phyloP scores from a whole-genome alignment of 2,888 invertebrate genomes.

The Mesorhabditis spiculigera region DNA sequence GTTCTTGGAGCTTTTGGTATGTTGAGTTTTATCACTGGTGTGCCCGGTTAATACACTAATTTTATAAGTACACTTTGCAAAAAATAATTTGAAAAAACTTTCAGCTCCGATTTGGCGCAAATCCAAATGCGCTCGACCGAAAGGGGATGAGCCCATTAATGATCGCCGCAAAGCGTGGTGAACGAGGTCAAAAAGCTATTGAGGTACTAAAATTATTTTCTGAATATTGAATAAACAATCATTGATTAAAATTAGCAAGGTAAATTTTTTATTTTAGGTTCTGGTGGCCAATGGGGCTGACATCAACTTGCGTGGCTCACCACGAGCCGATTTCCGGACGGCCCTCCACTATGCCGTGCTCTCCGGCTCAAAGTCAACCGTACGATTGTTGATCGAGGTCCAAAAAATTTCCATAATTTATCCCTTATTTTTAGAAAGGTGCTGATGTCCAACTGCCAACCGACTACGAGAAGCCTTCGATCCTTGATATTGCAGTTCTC shows the following conservation, averaged over 20 bases:
- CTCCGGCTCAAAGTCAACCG: slow-evolving; percentile 72
- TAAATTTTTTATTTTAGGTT: slow-evolving; percentile 11
- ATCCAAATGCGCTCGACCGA: slow-evolving; percentile 80
- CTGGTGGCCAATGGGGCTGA: slow-evolving; percentile 71
- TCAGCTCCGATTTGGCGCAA: slow-evolving; percentile 76
- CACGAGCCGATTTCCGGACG: slow-evolving; percentile 80
- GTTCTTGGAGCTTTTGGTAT: slow-evolving; percentile 73
- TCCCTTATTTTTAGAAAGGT: slow-evolving; percentile 69
- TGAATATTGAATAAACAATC: not conserved
- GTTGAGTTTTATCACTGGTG: not conserved
- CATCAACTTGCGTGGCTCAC: slow-evolving; percentile 78
- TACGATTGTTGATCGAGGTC: slow-evolving; percentile 70
- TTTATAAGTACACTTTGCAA: not conserved
- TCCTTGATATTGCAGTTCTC: slow-evolving; percentile 79
- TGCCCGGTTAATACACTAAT: too few species aligned
- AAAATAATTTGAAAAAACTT: slow-evolving; percentile 11
- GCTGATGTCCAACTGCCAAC: slow-evolving; percentile 70
- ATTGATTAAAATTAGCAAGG: not conserved
- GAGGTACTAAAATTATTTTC: slow-evolving; percentile 66
- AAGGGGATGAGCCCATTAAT: slow-evolving; percentile 84
- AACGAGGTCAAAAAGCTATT: slow-evolving; percentile 69
- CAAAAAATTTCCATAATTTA: not conserved
- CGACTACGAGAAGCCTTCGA: slow-evolving; percentile 73
- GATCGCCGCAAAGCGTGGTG: slow-evolving; percentile 74
- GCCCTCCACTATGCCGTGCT: slow-evolving; percentile 84